These are phyloP conservation scores for Eupleurogrammus muticus DNA, from an alignment of 2,797 vertebrate species.

Conservation along the genomic window DNA sequence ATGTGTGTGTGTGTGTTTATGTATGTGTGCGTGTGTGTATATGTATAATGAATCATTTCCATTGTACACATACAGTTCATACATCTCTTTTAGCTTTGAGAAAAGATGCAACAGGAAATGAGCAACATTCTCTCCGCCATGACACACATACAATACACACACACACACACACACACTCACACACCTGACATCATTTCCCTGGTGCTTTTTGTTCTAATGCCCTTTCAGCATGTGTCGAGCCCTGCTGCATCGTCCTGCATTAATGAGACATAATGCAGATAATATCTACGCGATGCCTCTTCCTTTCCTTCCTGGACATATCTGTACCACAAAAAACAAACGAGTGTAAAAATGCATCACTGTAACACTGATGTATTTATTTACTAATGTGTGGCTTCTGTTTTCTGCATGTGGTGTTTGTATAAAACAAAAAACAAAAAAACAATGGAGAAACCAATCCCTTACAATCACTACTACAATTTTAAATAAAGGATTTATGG, in stretches of 20 bases:
- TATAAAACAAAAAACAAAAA: conserved; percentile 2
- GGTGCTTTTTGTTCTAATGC: conserved; percentile 45
- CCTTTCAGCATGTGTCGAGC: conserved; percentile 19
- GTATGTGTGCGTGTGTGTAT: too few relatives aligned
- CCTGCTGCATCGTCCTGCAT: conserved; percentile 62
- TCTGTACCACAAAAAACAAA: neutral
- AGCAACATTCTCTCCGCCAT: neutral
- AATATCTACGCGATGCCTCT: conserved; percentile 20
- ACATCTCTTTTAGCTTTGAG: neutral
- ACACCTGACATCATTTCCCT: conserved; percentile 11
- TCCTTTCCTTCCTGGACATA: conserved; percentile 15
- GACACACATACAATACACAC: too few relatives aligned
- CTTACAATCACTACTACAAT: too few relatives aligned
- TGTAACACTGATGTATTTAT: neutral
- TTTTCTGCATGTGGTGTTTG: neutral
- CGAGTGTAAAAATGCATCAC: neutral
- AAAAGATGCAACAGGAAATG: neutral
- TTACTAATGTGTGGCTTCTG: neutral
- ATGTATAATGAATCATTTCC: neutral
- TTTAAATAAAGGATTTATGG: neutral
- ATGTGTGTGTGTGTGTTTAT: too few relatives aligned
- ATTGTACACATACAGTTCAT: neutral
- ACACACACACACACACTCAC: neutral
- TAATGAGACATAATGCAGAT: conserved; percentile 73
- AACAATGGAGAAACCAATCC: too few relatives aligned